These are phyloP conservation scores for Mustelus asterias DNA, from an alignment of 2,113 vertebrate species.

Conservation along the genomic window DNA sequence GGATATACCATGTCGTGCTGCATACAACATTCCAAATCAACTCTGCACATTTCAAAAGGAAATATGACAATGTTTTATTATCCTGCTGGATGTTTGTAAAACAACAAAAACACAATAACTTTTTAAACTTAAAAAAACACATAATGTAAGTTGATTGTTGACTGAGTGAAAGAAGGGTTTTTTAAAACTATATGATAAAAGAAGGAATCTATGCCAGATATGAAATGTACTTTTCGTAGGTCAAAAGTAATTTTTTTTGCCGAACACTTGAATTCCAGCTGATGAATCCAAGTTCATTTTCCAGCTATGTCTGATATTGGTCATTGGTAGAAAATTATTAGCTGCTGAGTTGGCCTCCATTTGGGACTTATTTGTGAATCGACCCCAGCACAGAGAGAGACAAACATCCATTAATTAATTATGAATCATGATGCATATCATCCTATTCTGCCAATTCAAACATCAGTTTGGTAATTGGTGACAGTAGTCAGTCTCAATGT, in stretches of 20 bases:
- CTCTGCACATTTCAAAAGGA: neutral
- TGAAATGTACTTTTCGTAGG: neutral
- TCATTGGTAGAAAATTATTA: neutral
- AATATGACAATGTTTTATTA: neutral
- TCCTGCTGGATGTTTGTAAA: neutral
- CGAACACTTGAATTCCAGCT: neutral
- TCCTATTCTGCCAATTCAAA: neutral
- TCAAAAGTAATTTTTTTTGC: neutral
- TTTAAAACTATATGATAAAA: neutral
- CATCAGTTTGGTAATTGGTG: neutral
- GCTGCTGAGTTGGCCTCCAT: neutral
- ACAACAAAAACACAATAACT: neutral
- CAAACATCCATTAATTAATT: neutral
- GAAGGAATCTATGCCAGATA: neutral
- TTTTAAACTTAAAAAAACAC: neutral
- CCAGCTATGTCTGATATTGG: neutral
- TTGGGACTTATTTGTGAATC: neutral
- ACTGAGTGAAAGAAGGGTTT: neutral
- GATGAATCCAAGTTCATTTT: neutral
- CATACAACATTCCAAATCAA: neutral
- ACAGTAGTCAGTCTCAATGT: neutral
- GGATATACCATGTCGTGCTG: neutral
- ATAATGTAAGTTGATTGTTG: neutral
- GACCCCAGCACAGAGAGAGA: neutral
- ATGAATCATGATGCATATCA: neutral